phyloP scores from a whole-genome alignment of 2,113 vertebrate genomes.

The Cathartes aura region DNA sequence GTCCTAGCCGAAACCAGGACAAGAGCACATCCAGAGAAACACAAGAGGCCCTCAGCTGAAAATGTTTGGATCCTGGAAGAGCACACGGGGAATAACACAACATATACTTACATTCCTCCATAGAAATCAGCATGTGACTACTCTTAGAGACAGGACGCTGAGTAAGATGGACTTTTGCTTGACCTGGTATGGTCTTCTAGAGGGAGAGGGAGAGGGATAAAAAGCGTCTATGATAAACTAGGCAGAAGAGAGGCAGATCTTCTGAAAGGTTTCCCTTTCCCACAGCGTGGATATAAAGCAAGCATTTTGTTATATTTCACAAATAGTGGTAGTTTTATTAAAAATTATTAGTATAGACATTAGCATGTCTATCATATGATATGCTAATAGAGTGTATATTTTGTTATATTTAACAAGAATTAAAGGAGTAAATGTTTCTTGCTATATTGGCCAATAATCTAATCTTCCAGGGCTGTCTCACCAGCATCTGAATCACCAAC shows the following conservation, averaged over 20 bases:
- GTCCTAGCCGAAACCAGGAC: no score
- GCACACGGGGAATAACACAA: neutral
- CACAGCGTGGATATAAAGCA: neutral
- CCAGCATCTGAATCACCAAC: neutral
- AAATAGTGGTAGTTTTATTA: neutral
- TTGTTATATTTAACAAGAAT: neutral
- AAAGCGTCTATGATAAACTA: neutral
- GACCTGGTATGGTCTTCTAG: neutral
- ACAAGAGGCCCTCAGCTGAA: neutral
- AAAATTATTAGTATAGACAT: neutral
- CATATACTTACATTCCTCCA: neutral
- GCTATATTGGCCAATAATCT: neutral
- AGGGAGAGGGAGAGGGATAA: neutral
- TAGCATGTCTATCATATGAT: neutral
- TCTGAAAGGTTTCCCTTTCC: neutral
- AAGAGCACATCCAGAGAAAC: neutral
- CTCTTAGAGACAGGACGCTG: neutral
- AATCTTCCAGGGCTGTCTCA: neutral
- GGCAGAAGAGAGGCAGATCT: neutral
- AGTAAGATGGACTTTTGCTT: neutral
- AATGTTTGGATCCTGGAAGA: neutral
- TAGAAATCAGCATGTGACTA: neutral
- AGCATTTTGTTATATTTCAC: neutral
- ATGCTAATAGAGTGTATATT: neutral
- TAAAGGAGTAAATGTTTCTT: neutral